Base-by-base conservation (phyloP, 2,797 vertebrate species). In the Acanthornis magna region DNA sequence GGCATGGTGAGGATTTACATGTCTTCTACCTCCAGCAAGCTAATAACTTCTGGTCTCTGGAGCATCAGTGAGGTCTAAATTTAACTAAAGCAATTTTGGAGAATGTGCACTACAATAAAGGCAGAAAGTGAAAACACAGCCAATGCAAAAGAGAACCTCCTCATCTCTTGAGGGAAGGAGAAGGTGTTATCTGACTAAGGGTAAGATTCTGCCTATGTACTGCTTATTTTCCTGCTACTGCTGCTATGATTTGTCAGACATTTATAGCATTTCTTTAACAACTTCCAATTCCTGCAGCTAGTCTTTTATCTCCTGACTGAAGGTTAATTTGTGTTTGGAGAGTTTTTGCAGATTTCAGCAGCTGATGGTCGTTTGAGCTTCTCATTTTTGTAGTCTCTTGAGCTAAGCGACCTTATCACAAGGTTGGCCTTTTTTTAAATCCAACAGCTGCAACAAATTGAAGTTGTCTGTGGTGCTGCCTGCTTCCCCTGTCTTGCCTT, bases 271-370 rank as follows among this genome's bases (percentile, higher is more conserved):
- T 88, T 83, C 88, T 93, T 86, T 73, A 86, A 67, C 77, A 62
- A 71, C 74, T 92, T 96, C 77, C 54, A 92, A 7, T 91, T 95
- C 91, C 80, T 88, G 48, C 75, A 70, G 78, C 84, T 78, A 70
- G 68, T 87, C 91, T 95, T 95, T 97, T 97, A 96, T 97, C 93
- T 97, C 85, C 47, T 75, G 79, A 63, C 89, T 94, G 74, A 93
- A 96, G 92, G 94, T 95, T 96, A 96, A 91, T 95, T 96, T 96
- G 89, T 94, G 67, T 96, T 97, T 88, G 68, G 90, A 95, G 93
- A 91, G 84, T 87, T 94, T 94, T 80, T 93, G 89, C 81, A 89
- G 95, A 88, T 95, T 97, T 93, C 82, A 48, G 88, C 87, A 91
- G 89, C 92, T 75, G 91, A 97, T 97, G 96, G 90, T 96, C 1